phyloP scores from a whole-genome alignment of 2,888 invertebrate species.

The Chromoteleia sp. region DNA sequence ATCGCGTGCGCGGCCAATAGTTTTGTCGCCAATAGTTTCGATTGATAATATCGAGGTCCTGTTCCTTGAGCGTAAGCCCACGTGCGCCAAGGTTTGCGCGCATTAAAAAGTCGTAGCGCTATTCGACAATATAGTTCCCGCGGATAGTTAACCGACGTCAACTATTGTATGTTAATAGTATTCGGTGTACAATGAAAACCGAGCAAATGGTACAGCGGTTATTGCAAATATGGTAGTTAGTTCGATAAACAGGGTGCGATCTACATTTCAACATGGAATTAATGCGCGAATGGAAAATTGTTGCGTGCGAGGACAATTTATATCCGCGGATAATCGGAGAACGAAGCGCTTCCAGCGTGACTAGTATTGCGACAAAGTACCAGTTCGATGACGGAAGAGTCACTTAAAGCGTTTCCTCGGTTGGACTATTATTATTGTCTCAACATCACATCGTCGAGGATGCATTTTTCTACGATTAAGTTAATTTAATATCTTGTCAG shows the following conservation, averaged over 20 bases:
- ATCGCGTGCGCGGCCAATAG: constrained; percentile 52
- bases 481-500: too few species aligned
- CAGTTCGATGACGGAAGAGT: constrained; percentile 46
- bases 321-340: constrained; percentile 42
- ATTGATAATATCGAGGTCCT: constrained; percentile 68
- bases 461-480: too few species aligned
- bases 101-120: constrained; percentile 44
- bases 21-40: constrained; percentile 55
- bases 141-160: constrained; percentile 60
- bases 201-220: constrained; percentile 61
- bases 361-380: constrained; percentile 60
- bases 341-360: constrained; percentile 44
- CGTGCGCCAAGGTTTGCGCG: constrained; percentile 50
- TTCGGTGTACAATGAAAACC: constrained; percentile 41
- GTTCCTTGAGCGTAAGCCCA: constrained; percentile 50
- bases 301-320: constrained; percentile 53
- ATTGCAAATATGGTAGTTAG: constrained; percentile 65
- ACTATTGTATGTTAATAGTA: constrained; percentile 69
- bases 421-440: too few species aligned
- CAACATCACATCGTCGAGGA: too few species aligned
- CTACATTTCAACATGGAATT: constrained; percentile 57
- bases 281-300: constrained; percentile 46
- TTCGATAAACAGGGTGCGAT: constrained; percentile 62
- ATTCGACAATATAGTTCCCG: constrained; percentile 63
- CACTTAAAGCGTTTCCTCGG: constrained; percentile 17